These are phyloP conservation scores for Heliconius nattereri DNA, from an alignment of 1,140 invertebrate species.

Conservation along the genomic window DNA sequence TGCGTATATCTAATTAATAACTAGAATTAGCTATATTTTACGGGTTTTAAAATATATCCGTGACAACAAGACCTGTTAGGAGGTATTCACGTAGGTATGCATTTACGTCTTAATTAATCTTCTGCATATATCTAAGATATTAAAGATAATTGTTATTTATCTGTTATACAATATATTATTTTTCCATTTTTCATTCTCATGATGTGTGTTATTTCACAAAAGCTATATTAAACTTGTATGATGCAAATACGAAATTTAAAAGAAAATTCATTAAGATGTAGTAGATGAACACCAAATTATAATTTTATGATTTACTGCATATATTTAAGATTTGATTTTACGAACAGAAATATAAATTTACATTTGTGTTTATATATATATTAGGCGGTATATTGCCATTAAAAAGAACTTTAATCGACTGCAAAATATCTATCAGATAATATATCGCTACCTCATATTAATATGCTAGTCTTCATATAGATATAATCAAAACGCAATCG, in stretches of 20 bases:
- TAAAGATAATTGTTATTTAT: neutral
- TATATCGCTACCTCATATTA: slow-evolving; percentile 36
- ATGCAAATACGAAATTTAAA: too few species aligned
- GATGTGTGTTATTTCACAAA: neutral
- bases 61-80: too few species aligned
- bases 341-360: neutral
- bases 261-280: neutral
- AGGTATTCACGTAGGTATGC: neutral
- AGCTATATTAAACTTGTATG: too few species aligned
- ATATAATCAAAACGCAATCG: slow-evolving; percentile 25
- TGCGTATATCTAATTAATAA: too few species aligned
- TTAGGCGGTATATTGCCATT: slow-evolving; percentile 5
- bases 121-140: neutral
- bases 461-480: slow-evolving; percentile 25
- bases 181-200: neutral
- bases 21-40: too few species aligned
- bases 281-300: neutral
- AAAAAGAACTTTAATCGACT: slow-evolving; percentile 24
- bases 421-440: slow-evolving; percentile 39
- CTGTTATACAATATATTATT: neutral
- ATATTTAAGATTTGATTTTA: neutral
- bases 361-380: neutral
- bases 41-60: too few species aligned
- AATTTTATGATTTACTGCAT: neutral
- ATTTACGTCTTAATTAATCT: neutral